Percentiles rank a stretch among this genome's conserved stretches.
Evolutionary conservation across 2,888 invertebrate genomes (phyloP).

Genomic region (Adelphocoris suturalis): DNA sequence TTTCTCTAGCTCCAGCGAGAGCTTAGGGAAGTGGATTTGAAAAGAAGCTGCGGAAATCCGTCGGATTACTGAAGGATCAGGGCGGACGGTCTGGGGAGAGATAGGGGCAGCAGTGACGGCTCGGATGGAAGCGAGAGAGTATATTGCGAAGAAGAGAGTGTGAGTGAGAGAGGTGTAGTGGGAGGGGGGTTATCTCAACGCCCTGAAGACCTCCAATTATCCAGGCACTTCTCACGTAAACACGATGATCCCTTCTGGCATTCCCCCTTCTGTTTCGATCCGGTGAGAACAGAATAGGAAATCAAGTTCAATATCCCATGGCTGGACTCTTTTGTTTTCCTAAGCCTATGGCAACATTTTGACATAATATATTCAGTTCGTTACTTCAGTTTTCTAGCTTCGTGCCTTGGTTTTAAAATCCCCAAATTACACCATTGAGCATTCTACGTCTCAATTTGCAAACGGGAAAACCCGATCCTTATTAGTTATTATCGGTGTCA

Average conservation of each 20-base stretch:
- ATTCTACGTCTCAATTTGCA: too few species aligned
- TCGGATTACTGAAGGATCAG: background rate
- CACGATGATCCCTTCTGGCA: background rate
- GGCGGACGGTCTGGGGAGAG: background rate
- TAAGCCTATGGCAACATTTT: too few species aligned
- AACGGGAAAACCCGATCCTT: too few species aligned
- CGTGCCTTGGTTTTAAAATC: too few species aligned
- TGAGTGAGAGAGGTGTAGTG: too few species aligned
- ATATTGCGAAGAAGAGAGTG: too few species aligned
- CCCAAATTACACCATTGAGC: too few species aligned
- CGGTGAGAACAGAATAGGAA: background rate
- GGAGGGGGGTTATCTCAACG: background rate
- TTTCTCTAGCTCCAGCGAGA: background rate
- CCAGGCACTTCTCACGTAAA: background rate
- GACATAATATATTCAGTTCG: too few species aligned
- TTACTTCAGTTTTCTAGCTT: too few species aligned
- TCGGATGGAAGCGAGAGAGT: background rate
- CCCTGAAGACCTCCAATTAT: slow-evolving; percentile 4
- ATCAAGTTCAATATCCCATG: too few species aligned
- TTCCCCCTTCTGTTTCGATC: slow-evolving; percentile 1
- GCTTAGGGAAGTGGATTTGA: slow-evolving; percentile 10
- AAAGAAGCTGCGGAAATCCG: slow-evolving; percentile 8
- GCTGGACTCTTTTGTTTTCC: too few species aligned
- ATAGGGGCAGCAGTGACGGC: background rate
- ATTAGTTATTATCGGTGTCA: too few species aligned